Base-by-base conservation (phyloP, 2,888 invertebrate genomes). In the Sarcophaga variegata region DNA sequence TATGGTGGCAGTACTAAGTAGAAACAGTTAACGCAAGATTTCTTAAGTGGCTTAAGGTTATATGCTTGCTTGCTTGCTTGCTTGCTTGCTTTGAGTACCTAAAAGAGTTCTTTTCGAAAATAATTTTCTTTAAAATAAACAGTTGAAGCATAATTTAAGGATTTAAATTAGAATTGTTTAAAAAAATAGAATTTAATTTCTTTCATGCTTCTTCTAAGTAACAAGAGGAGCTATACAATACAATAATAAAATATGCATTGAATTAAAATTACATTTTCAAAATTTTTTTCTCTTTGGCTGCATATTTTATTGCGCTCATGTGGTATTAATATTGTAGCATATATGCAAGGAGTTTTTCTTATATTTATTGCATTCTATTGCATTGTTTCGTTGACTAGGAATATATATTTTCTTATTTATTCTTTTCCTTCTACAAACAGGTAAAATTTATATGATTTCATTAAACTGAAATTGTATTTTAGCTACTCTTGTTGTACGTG, bases 401-500 rank as follows among this genome's bases (percentile, higher is more conserved):
- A 54, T 54, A 14, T 59, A 17, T 54, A 22, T n/a, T 1, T 14
- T 17, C 8, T 22, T 14, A 10, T 45, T 37, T 27, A 37, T 76
- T 10, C 1, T 54, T 62, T 64, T 22, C 22, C 8, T 27, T 54
- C 27, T 59, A 63, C 47, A 59, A 74, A 47, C 88, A 88, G 88
- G 88, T 88, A 82, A 85, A 81, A 85, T 88, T 88, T 87, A 86
- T 88, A 87, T 86, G 81, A 88, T 89, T 88, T 88, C 88, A 88
- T 89, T 88, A 84, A 83, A 88, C 80, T 88, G 85, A 88, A 88
- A 86, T 88, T 88, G 84, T 78, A 78, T 85, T 88, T 84, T 83
- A 70, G 67, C 81, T 81, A 25, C 37, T 81, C 47, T 20, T 63
- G 89, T 22, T 60, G 89, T 91, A 92, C 92, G 92, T 92, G 92